Evolutionary conservation across 2,113 vertebrate genomes (phyloP), one percentile per base, ranked within the genome.

Genomic region (Zapus hudsonius): DNA sequence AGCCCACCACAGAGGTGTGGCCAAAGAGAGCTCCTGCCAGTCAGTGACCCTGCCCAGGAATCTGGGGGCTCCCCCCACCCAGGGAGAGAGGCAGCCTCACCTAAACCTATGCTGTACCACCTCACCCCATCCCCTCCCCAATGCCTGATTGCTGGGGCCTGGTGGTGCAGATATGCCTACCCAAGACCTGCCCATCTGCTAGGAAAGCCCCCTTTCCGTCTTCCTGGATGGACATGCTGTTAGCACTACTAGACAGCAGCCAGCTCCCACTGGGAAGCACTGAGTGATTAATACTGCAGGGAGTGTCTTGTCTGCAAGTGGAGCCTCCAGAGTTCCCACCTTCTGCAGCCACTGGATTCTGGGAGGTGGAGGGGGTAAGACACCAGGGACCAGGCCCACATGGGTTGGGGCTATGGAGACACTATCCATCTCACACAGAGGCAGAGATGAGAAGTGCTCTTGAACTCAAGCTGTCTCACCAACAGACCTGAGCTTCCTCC

Each of bases 61-160:
- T 69, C 22, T 40, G 5, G 3, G 29, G 52, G 11, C n/a, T n/a
- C n/a, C n/a, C n/a, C n/a, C n/a, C n/a, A n/a, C 20, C 0, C 0
- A 22, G 80, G 47, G 47, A 47, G 57, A 72, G 33, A 57, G 20
- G 63, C 13, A 70, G 63, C 70, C 55, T n/a, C 66, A 11, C 10
- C 55, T 38, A 59, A n/a, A 40, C 82, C 42, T 7, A 16, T 47
- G 22, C 2, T n/a, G 5, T 7, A 13, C 57, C 13, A 2, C 64
- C 75, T 55, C 52, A 47, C 23, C 5, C 27, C 0, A 47, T 79
- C 42, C 52, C 67, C 15, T 8, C 36, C 72, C 73, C 52, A 33
- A 11, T 7, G 19, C 23, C 79, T 44, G 9, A 31, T 86, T 2
- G 7, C 67, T 20, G 12, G 76, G 5, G 1, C 70, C 55, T 0